These are phyloP conservation scores for Brachypterus glaber DNA, from an alignment of 2,888 invertebrate genomes.

Conservation along the genomic window DNA sequence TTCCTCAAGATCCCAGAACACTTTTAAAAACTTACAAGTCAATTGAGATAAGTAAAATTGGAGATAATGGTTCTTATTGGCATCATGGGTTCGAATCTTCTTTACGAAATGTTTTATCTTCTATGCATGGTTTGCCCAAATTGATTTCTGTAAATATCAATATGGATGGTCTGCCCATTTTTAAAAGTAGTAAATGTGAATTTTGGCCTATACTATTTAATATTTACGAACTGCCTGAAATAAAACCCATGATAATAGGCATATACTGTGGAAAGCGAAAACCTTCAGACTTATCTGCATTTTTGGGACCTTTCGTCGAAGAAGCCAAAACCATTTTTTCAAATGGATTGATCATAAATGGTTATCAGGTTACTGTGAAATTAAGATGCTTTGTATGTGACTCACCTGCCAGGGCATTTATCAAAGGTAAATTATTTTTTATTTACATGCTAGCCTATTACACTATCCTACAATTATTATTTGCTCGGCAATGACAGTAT, in stretches of 20 bases:
- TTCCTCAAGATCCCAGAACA: conserved; percentile 20
- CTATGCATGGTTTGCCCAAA: conserved; percentile 8
- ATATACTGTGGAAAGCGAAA: conserved; percentile 18
- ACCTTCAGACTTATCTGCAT: conserved; percentile 12
- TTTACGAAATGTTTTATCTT: conserved; percentile 7
- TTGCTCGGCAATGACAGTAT: too few relatives aligned
- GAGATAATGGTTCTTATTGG: conserved; percentile 14
- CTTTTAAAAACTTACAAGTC: conserved; percentile 12
- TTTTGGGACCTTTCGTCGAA: conserved; percentile 16
- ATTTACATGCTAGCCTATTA: too few relatives aligned
- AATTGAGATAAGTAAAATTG: conserved; percentile 10
- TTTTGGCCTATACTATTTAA: conserved; percentile 13
- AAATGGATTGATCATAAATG: conserved; percentile 12
- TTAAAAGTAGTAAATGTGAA: conserved; percentile 19
- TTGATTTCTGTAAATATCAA: conserved; percentile 19
- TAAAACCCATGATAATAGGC: conserved; percentile 17
- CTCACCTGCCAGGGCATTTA: conserved; percentile 20
- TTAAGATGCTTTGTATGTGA: conserved; percentile 19
- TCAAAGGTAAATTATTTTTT: conserved; percentile 23
- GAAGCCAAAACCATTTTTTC: conserved; percentile 15
- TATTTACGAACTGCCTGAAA: conserved; percentile 14
- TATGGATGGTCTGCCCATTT: conserved; percentile 20
- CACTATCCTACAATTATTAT: too few relatives aligned
- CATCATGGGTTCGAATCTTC: conserved; percentile 14
- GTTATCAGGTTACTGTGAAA: conserved; percentile 10